Percentiles rank a stretch among this genome's conserved stretches.
Evolutionary conservation across 2,797 vertebrate genomes (phyloP).

Genomic region (Sebastes oblongus): DNA sequence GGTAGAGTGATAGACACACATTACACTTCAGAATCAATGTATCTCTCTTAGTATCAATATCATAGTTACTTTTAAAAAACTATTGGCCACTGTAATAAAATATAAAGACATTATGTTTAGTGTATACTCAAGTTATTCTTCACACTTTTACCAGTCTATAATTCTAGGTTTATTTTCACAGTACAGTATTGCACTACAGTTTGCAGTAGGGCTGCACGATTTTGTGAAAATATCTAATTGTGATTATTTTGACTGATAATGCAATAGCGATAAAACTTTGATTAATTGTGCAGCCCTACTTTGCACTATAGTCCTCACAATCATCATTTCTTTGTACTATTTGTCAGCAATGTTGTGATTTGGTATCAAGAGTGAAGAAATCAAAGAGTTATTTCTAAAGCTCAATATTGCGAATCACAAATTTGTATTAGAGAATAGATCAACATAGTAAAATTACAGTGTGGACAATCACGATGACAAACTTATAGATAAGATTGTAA

Average conservation of each 20-base stretch:
- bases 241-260: too few relatives aligned
- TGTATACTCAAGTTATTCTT: neutral
- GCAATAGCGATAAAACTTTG: too few relatives aligned
- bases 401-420: neutral
- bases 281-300: too few relatives aligned
- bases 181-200: too few relatives aligned
- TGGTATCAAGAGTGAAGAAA: neutral
- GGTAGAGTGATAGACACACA: too few relatives aligned
- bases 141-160: too few relatives aligned
- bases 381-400: neutral
- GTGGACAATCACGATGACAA: neutral
- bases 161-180: too few relatives aligned
- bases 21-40: neutral
- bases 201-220: neutral
- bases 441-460: neutral
- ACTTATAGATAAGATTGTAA: neutral
- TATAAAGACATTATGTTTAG: neutral
- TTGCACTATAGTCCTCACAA: neutral
- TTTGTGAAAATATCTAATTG: neutral
- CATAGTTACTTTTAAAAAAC: neutral
- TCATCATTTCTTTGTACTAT: neutral
- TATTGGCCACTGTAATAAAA: neutral
- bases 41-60: neutral
- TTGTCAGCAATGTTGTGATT: neutral
- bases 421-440: neutral